Base-by-base conservation (phyloP, 2,888 invertebrate genomes). In the Leptopilina syphax region DNA sequence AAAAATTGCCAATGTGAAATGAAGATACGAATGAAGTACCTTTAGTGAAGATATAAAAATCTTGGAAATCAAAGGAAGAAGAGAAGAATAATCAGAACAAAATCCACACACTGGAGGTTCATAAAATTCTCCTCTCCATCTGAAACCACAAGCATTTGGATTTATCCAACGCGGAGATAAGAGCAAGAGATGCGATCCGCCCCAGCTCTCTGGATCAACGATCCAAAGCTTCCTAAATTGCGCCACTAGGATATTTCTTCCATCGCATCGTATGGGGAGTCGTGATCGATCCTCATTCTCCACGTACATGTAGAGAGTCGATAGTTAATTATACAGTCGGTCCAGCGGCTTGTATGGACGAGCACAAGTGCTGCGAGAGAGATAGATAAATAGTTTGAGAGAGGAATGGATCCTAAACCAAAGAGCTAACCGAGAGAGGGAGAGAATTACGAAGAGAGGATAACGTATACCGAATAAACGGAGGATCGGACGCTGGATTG, bases 271-370 rank as follows among this genome's bases (percentile, higher is more conserved):
- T 9, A 4, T 34, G 34, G 34, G 13, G 57, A 34, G 54, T 7
- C 41, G 13, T 57, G 73, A 73, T 73, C 73, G 57, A 73, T 34
- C 57, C n/a, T 57, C 73, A 73, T 73, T 34, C 57, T 13, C 73
- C 10, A 10, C 27, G 27, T 27, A 50, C 54, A 13, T 24, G 8
- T 57, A n/a, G 57, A 41, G 73, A 54, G 1, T n/a, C 57, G 73
- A 57, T 73, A 73, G 85, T 87, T 88, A 87, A 88, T 88, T 88
- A 86, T 85, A 85, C 85, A 85, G 84, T 85, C 84, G 77, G 65
- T 27, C 79, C 60, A 76, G 50, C 65, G 80, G 76, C 79, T 80
- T 83, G 83, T 81, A 81, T 80, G 83, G 78, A 81, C 77, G 79
- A 79, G 80, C 81, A 76, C 63, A 82, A 80, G 24, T 77, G 80